Percentiles rank a stretch among this genome's conserved stretches.
These are phyloP conservation scores for Mormyrops attenuatus DNA, from an alignment of 2,797 vertebrate genomes.

Conservation along the genomic window DNA sequence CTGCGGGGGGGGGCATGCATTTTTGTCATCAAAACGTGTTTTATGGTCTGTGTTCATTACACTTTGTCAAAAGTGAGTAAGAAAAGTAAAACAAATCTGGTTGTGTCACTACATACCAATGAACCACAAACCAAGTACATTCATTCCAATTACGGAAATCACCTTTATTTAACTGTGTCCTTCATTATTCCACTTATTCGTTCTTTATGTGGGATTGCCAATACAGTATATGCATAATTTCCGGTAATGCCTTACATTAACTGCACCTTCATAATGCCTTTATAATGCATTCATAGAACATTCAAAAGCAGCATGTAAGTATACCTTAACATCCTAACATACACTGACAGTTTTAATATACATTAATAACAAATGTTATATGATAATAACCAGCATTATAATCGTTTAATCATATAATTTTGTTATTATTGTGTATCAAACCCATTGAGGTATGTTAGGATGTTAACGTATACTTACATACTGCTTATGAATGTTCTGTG, in stretches of 20 bases:
- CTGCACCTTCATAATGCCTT: neutral
- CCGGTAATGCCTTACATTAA: neutral
- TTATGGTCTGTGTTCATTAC: neutral
- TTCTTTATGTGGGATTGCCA: neutral
- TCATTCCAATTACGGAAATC: neutral
- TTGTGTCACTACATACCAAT: neutral
- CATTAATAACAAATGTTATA: neutral
- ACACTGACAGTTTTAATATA: neutral
- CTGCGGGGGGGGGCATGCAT: neutral
- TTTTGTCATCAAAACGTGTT: neutral
- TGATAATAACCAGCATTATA: neutral
- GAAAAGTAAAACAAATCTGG: neutral
- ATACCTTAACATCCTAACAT: neutral
- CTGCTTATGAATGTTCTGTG: neutral
- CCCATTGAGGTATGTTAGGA: neutral
- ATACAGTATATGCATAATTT: neutral
- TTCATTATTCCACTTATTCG: neutral
- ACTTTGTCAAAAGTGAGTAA: neutral
- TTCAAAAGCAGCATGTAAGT: neutral
- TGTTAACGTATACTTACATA: neutral
- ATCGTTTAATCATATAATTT: neutral
- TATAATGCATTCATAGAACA: neutral
- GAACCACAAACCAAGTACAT: neutral
- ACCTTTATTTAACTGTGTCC: neutral
- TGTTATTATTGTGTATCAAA: neutral